A percentile compares a stretch with the other conserved stretches of the same genome.
phyloP scores from a whole-genome alignment of 2,797 vertebrate genomes.

The Myotis pilosus region DNA sequence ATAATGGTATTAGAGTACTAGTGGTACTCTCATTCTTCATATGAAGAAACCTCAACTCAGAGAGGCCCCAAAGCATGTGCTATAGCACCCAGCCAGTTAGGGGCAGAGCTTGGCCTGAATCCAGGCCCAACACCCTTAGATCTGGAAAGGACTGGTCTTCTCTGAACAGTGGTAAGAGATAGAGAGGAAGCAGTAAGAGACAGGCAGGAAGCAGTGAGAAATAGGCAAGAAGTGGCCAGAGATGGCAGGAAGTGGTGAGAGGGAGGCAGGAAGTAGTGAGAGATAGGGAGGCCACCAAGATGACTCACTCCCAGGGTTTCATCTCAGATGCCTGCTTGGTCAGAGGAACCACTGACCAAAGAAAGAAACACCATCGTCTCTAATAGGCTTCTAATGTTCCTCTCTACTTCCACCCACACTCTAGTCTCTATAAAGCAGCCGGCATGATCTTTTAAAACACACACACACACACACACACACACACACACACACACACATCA shows the following conservation, averaged over 20 bases:
- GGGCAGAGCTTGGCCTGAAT: not conserved
- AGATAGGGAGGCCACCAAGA: not conserved
- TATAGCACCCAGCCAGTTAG: not conserved
- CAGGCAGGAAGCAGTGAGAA: not conserved
- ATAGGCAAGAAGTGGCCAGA: not conserved
- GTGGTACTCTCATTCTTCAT: not conserved
- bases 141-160: not conserved
- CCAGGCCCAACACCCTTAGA: no score
- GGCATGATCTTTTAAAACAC: no score
- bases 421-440: not conserved
- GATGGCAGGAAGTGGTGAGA: not conserved
- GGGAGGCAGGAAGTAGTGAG: not conserved
- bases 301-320: not conserved
- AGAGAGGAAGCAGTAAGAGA: not conserved
- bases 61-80: not conserved
- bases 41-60: not conserved
- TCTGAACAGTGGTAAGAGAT: not conserved
- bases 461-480: not conserved
- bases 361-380: not conserved
- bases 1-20: not conserved
- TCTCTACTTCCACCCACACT: not conserved
- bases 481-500: not conserved
- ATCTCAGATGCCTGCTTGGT: not conserved
- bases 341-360: not conserved
- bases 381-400: rapidly evolving